Conservation (phyloP, 2,113 vertebrate genomes). For the Pristiophorus japonicus region DNA sequence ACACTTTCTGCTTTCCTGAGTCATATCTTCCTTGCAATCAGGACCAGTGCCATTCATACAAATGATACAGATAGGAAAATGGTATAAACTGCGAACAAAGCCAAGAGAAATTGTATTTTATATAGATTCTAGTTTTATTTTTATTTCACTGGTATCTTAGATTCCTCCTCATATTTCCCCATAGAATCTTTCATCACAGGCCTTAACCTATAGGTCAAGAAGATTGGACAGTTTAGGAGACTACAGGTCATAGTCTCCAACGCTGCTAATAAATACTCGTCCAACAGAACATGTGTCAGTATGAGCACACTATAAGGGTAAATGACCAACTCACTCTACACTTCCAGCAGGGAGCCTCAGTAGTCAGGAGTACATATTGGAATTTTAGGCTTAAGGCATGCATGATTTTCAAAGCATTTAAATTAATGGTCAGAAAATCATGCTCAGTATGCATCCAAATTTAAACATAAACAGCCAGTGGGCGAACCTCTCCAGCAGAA, state of each 20-base stretch:
- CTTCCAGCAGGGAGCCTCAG: not conserved
- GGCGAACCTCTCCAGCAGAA: not conserved
- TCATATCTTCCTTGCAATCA: conserved; percentile 7
- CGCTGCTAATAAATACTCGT: not conserved
- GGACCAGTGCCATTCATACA: not conserved
- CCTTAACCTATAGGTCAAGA: not conserved
- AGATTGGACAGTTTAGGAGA: too few relatives aligned
- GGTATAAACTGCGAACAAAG: not conserved
- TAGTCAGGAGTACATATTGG: not conserved
- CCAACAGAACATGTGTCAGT: not conserved
- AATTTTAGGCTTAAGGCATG: not conserved
- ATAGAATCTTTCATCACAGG: not conserved
- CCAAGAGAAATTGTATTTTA: not conserved
- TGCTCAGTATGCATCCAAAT: not conserved
- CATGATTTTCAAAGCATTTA: not conserved
- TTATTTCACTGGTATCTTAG: not conserved
- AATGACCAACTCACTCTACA: not conserved
- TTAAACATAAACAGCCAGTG: not conserved
- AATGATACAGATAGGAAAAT: conserved; percentile 21
- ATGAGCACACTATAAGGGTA: not conserved
- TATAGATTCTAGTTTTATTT: not conserved
- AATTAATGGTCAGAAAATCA: not conserved
- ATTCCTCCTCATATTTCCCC: not conserved
- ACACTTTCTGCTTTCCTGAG: not conserved
- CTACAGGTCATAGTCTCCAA: not conserved